A percentile compares a stretch with the other conserved stretches of the same genome.
Conservation (phyloP, 2,888 invertebrate species). For the Volucella inanis region DNA sequence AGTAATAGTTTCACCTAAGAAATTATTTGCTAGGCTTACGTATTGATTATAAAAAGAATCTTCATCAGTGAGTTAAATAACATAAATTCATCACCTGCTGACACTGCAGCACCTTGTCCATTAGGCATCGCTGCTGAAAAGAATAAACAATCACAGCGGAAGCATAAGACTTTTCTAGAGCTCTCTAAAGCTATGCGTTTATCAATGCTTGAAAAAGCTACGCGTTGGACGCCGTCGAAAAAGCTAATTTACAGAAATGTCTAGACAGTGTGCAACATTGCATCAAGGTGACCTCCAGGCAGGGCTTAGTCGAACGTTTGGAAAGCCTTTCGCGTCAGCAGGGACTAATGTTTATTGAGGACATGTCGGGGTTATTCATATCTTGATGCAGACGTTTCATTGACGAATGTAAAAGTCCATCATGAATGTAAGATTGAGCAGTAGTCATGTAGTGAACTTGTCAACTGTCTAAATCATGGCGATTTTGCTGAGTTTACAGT, state of each 20-base stretch:
- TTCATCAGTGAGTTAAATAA: constrained; percentile 38
- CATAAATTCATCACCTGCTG: constrained; percentile 59
- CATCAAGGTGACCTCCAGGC: constrained; percentile 95
- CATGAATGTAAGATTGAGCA: too few species aligned
- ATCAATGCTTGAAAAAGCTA: constrained; percentile 95
- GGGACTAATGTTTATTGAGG: constrained; percentile 95
- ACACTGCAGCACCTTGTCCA: constrained; percentile 64
- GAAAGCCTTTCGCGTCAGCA: too few species aligned
- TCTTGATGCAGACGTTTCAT: too few species aligned
- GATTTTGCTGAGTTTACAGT: too few species aligned
- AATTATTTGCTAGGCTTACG: too few species aligned
- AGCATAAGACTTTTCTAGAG: constrained; percentile 92
- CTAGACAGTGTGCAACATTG: constrained; percentile 96
- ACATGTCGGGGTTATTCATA: constrained; percentile 92
- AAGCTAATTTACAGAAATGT: constrained; percentile 93
- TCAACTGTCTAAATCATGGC: too few species aligned
- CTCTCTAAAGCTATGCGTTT: constrained; percentile 94
- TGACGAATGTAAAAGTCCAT: too few species aligned
- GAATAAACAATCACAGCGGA: constrained; percentile 89
- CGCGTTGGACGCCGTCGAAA: constrained; percentile 92
- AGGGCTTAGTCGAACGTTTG: constrained; percentile 95
- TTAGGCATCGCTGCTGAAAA: constrained; percentile 84
- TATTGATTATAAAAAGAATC: too few species aligned
- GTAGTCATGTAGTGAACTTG: too few species aligned
- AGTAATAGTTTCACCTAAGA: too few species aligned